Evolutionary conservation across 2,113 vertebrate genomes (phyloP).

Genomic region (Prionailurus viverrinus): DNA sequence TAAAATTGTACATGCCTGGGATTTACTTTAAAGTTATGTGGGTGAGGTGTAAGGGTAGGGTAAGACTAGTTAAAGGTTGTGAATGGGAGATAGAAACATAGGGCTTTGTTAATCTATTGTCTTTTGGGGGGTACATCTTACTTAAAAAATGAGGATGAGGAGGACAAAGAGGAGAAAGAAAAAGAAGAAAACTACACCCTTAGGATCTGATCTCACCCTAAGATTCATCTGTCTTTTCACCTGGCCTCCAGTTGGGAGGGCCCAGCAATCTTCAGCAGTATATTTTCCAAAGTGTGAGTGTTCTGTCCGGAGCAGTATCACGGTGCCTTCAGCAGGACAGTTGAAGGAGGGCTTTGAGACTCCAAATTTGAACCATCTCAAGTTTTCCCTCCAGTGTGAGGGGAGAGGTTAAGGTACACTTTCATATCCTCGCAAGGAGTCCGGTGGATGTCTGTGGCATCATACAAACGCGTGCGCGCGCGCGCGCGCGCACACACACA

Average conservation of each 20-base stretch:
- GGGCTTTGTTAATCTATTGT: background rate
- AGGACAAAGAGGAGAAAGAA: background rate
- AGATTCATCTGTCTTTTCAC: background rate
- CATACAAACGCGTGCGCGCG: background rate
- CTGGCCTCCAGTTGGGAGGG: background rate
- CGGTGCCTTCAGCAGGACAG: background rate
- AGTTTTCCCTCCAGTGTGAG: background rate
- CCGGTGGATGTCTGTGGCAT: background rate
- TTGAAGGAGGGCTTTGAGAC: background rate
- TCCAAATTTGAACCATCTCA: background rate
- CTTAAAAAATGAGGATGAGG: background rate
- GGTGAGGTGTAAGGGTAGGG: background rate
- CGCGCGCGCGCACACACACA: background rate
- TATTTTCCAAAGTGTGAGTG: background rate
- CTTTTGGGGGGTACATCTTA: background rate
- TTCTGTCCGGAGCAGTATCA: background rate
- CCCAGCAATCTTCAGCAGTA: background rate
- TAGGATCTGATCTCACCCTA: background rate
- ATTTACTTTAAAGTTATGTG: background rate
- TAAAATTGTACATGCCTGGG: background rate
- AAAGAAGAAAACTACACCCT: background rate
- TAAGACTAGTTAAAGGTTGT: background rate
- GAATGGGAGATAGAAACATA: background rate
- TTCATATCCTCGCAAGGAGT: background rate
- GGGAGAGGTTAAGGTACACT: background rate